Evolutionary conservation across 2,113 vertebrate genomes (phyloP).

Genomic region (Dromaius novaehollandiae): DNA sequence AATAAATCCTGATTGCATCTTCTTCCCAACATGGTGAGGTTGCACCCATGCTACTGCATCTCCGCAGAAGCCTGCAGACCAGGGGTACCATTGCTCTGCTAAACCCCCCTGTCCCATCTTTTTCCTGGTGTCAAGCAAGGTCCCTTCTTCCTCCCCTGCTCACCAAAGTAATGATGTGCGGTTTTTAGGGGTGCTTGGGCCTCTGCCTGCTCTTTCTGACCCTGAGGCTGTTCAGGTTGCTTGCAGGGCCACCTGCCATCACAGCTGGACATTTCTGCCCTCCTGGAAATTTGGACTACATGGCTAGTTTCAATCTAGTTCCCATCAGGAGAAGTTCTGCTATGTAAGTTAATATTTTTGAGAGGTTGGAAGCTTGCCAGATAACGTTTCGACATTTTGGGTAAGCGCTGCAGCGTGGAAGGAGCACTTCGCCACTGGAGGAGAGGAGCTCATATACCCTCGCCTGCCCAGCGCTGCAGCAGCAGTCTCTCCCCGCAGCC

Average conservation of each 20-base stretch:
- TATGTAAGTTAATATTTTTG: neutral
- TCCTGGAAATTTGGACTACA: neutral
- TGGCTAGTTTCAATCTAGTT: neutral
- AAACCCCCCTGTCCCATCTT: too few species aligned
- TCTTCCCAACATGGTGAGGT: too few species aligned
- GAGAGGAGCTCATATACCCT: neutral
- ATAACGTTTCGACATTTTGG: neutral
- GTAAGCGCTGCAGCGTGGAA: neutral
- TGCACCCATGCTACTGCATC: too few species aligned
- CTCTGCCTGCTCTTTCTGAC: too few species aligned
- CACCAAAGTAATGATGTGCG: too few species aligned
- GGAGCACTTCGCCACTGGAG: neutral
- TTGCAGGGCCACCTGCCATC: fast-evolving
- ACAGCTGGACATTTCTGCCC: fast-evolving
- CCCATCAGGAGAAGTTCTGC: neutral
- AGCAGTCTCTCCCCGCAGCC: neutral
- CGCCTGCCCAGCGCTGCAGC: neutral
- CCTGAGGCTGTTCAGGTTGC: too few species aligned
- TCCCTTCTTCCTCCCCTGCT: too few species aligned
- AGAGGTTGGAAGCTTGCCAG: neutral
- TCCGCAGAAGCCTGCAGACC: too few species aligned
- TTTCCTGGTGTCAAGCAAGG: too few species aligned
- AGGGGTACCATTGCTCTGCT: too few species aligned
- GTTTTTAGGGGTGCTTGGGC: too few species aligned
- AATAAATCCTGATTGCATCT: too few species aligned